Evolutionary conservation across 2,888 invertebrate genomes (phyloP).

Genomic region (Metopia argyrocephala): DNA sequence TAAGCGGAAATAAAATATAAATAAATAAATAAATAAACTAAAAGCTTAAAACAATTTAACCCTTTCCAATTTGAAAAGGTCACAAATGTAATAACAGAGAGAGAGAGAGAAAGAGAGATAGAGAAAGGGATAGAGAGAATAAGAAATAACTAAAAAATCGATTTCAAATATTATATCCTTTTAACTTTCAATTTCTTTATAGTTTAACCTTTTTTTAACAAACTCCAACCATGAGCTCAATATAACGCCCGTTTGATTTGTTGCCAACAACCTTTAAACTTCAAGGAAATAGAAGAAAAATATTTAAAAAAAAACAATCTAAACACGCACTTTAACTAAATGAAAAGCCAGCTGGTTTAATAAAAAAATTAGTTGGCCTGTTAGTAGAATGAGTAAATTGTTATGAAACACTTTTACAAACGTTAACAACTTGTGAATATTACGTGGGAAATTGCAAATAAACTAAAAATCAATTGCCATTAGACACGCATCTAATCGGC

Average conservation of each 20-base stretch:
- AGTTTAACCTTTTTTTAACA: too few species aligned
- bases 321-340: slow-evolving; percentile 16
- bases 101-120: too few species aligned
- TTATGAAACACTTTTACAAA: slow-evolving; percentile 4
- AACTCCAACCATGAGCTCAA: neutral
- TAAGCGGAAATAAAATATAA: too few species aligned
- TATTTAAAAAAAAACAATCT: slow-evolving; percentile 11
- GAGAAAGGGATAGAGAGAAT: too few species aligned
- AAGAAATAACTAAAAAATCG: too few species aligned
- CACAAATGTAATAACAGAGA: too few species aligned
- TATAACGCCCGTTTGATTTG: slow-evolving; percentile 8
- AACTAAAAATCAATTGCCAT: slow-evolving; percentile 46
- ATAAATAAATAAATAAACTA: too few species aligned
- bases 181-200: too few species aligned
- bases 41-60: neutral
- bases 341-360: neutral
- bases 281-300: slow-evolving; percentile 5
- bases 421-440: slow-evolving; percentile 9
- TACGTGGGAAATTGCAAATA: slow-evolving; percentile 38
- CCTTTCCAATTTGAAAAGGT: too few species aligned
- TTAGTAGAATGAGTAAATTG: neutral
- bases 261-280: neutral
- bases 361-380: too few species aligned
- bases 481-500: slow-evolving; percentile 35
- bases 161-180: too few species aligned